Evolutionary conservation across 2,113 vertebrate species (phyloP).

Genomic region (Otis tarda): DNA sequence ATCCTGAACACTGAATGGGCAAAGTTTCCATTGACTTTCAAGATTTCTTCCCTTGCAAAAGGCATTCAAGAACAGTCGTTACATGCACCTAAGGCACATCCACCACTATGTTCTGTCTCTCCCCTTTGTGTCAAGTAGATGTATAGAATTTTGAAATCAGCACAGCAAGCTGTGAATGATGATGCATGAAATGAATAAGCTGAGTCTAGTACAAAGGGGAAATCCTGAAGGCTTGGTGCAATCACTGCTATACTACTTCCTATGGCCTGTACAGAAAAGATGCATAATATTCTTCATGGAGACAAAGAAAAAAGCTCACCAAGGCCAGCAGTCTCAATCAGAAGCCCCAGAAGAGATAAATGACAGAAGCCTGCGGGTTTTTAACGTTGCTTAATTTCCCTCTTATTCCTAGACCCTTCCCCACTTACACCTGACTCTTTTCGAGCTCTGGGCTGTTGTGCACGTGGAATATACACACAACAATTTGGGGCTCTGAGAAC

Average conservation of each 20-base stretch:
- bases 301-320: conserved; percentile 48
- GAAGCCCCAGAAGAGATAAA: conserved; percentile 43
- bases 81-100: conserved; percentile 10
- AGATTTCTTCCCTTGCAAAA: conserved; percentile 45
- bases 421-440: background rate
- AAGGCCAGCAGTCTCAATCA: conserved; percentile 56
- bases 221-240: conserved; percentile 56
- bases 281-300: conserved; percentile 53
- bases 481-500: background rate
- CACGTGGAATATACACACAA: background rate
- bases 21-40: conserved; percentile 59
- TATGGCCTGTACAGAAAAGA: conserved; percentile 48
- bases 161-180: conserved; percentile 57
- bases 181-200: conserved; percentile 59
- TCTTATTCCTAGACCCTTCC: background rate
- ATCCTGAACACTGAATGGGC: conserved; percentile 36
- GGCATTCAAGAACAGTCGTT: background rate
- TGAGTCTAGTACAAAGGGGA: conserved; percentile 44
- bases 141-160: conserved; percentile 52
- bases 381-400: conserved; percentile 4
- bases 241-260: conserved; percentile 58
- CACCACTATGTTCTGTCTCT: conserved; percentile 36
- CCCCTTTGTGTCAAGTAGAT: conserved; percentile 42
- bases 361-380: background rate
- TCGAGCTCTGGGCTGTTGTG: background rate